Conservation (phyloP, 1,140 invertebrate species). For the Aplysia californica region DNA sequence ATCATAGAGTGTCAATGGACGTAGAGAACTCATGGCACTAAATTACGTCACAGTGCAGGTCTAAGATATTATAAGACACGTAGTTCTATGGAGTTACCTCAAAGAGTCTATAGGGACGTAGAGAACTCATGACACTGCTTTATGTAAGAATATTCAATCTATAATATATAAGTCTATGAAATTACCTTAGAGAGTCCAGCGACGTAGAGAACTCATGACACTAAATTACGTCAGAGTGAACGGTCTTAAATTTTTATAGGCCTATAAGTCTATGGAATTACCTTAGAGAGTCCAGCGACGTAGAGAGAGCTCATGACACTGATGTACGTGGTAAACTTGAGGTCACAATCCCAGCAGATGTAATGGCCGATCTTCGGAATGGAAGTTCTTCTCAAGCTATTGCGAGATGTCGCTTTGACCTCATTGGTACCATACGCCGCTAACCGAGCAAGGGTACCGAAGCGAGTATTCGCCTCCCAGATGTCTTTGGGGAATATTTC, state of each 20-base stretch:
- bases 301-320: constrained; percentile 36
- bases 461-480: constrained; percentile 26
- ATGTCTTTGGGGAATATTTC: constrained; percentile 35
- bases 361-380: constrained; percentile 41
- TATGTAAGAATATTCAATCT: too few species aligned
- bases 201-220: too few species aligned
- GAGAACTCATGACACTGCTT: too few species aligned
- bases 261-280: too few species aligned
- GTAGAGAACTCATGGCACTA: too few species aligned
- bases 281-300: constrained; percentile 40
- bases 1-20: too few species aligned
- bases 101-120: too few species aligned
- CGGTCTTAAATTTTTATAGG: too few species aligned
- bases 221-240: too few species aligned
- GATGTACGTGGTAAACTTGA: constrained; percentile 34
- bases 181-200: too few species aligned
- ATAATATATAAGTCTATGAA: too few species aligned
- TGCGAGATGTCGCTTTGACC: constrained; percentile 6
- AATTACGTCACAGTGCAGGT: not conserved
- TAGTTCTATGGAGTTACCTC: too few species aligned
- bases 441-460: constrained; percentile 30
- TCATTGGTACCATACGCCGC: constrained; percentile 29
- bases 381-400: constrained; percentile 21
- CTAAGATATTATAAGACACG: not conserved
- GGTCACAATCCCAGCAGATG: constrained; percentile 37